A percentile compares a stretch with the other conserved stretches of the same genome.
phyloP scores from a whole-genome alignment of 2,113 vertebrate genomes.

The Mus pahari region DNA sequence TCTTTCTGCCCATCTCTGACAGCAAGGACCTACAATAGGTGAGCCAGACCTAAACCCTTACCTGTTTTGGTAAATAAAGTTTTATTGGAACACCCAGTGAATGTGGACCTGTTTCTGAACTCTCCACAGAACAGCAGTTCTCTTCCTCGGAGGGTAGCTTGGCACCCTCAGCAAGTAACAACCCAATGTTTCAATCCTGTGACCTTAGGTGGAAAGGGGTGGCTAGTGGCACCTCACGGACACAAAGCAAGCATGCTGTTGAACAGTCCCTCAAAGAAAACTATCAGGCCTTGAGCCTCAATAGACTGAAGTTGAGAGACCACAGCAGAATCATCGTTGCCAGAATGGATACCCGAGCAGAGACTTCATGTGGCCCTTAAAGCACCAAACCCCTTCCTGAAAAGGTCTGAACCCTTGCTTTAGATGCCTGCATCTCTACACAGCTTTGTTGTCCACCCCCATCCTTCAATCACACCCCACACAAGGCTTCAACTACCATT shows the following conservation, averaged over 20 bases:
- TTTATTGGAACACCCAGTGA: constrained; percentile 28
- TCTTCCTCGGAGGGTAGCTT: not conserved
- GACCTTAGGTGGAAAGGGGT: not conserved
- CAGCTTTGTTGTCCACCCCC: not conserved
- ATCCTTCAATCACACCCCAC: not conserved
- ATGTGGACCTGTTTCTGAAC: not conserved
- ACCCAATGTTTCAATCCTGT: not conserved
- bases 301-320: not conserved
- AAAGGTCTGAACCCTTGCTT: not conserved
- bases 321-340: not conserved
- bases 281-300: not conserved
- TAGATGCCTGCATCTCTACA: not conserved
- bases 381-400: not conserved
- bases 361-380: not conserved
- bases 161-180: not conserved
- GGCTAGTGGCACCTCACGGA: not conserved
- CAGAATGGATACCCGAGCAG: not conserved
- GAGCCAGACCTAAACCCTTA: not conserved
- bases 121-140: not conserved
- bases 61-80: not conserved
- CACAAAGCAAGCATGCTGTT: not conserved
- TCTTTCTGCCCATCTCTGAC: not conserved
- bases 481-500: not conserved
- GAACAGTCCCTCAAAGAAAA: not conserved
- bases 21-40: not conserved